These are phyloP conservation scores for Alethe castanea DNA, from an alignment of 2,113 vertebrate genomes.

Conservation along the genomic window DNA sequence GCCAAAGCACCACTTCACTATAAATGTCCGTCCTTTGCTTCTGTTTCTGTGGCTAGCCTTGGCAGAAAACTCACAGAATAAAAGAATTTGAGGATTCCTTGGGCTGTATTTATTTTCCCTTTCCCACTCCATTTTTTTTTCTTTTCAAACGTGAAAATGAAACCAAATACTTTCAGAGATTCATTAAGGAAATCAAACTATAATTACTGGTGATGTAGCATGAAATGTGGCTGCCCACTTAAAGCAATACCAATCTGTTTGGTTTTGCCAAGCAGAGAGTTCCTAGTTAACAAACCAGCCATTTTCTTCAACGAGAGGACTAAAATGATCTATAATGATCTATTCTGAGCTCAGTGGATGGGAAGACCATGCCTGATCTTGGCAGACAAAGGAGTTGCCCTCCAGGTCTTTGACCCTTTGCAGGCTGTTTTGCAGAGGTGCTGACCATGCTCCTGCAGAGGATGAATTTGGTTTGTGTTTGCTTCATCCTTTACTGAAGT, in stretches of 20 bases:
- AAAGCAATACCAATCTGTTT: background rate
- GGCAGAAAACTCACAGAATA: background rate
- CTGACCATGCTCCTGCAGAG: background rate
- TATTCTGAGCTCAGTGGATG: background rate
- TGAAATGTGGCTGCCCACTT: constrained; percentile 12
- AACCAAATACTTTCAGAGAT: background rate
- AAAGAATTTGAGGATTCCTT: background rate
- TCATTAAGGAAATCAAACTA: constrained; percentile 18
- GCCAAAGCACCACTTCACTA: background rate
- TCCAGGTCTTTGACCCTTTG: background rate
- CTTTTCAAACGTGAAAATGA: constrained; percentile 34
- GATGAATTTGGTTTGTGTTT: background rate
- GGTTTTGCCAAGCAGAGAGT: background rate
- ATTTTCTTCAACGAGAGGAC: background rate
- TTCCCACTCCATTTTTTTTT: background rate
- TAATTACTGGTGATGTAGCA: background rate
- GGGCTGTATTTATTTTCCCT: background rate
- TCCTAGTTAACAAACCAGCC: background rate
- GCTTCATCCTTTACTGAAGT: background rate
- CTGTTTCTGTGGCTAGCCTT: background rate
- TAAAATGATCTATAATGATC: background rate
- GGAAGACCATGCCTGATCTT: background rate
- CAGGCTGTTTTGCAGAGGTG: background rate
- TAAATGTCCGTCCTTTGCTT: background rate
- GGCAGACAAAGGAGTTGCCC: background rate